Conservation (phyloP, 2,113 vertebrate species). For the Apteryx owenii region DNA sequence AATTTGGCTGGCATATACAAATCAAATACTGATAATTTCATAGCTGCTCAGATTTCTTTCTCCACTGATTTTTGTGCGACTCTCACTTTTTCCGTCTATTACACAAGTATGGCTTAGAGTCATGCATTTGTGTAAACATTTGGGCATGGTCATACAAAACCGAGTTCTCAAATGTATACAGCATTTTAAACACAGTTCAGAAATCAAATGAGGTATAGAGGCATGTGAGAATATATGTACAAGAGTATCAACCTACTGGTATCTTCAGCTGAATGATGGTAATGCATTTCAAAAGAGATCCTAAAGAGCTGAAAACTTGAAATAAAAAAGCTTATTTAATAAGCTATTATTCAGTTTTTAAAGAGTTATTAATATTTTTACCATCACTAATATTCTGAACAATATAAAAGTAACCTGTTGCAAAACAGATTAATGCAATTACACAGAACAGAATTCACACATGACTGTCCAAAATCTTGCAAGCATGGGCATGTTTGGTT, state of each 20-base stretch:
- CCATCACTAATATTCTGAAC: background rate
- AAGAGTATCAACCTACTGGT: background rate
- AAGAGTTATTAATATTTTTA: background rate
- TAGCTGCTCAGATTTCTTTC: background rate
- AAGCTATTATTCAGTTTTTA: background rate
- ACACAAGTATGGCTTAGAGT: background rate
- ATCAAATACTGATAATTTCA: background rate
- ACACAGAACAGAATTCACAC: background rate
- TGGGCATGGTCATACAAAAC: background rate
- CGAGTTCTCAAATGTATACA: background rate
- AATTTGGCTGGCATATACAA: background rate
- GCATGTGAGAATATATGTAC: background rate
- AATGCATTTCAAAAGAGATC: background rate
- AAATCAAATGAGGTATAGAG: background rate
- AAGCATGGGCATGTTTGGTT: background rate
- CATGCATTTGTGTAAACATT: background rate
- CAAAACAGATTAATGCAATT: background rate
- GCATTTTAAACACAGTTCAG: background rate
- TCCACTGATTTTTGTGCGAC: background rate
- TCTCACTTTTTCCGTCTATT: background rate
- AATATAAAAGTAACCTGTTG: fast-evolving
- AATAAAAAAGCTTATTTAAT: background rate
- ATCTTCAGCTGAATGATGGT: background rate
- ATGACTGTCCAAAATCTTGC: fast-evolving
- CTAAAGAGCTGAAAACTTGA: background rate